Conservation (phyloP, 2,113 vertebrate genomes). For the Plecturocebus donacophilus region DNA sequence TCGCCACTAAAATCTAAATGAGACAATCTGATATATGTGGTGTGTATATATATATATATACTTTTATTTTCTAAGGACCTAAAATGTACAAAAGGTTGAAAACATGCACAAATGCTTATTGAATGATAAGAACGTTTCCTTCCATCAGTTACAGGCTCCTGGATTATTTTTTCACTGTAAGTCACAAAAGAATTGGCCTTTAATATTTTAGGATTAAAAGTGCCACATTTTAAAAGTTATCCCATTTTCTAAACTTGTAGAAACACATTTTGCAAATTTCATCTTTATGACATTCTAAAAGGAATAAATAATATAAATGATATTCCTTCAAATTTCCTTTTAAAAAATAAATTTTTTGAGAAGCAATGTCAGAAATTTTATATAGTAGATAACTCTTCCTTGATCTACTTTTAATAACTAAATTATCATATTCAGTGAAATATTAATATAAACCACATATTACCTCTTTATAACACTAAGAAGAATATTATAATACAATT, state of each 20-base stretch:
- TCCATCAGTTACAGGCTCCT: not conserved
- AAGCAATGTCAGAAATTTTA: not conserved
- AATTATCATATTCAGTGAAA: not conserved
- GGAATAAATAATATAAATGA: constrained; percentile 8
- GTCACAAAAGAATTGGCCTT: not conserved
- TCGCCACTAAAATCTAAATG: constrained; percentile 17
- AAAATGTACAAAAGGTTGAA: not conserved
- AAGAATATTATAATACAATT: not conserved
- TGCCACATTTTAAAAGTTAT: constrained; percentile 19
- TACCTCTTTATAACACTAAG: constrained; percentile 1
- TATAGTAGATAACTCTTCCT: not conserved
- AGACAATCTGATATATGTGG: not conserved
- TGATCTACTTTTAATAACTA: constrained; percentile 19
- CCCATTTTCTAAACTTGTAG: constrained; percentile 13
- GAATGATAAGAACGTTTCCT: not conserved
- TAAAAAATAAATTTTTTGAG: constrained; percentile 29
- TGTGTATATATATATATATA: not conserved
- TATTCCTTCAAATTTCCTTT: not conserved
- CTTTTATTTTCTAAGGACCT: not conserved
- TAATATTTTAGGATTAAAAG: not conserved
- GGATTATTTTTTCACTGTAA: not conserved
- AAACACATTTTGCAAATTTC: constrained; percentile 16
- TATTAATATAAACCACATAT: constrained; percentile 16
- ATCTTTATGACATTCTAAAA: not conserved
- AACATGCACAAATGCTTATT: not conserved